A percentile compares a stretch with the other conserved stretches of the same genome.
phyloP scores from a whole-genome alignment of 1,140 invertebrate genomes.

The Cydia amplana region DNA sequence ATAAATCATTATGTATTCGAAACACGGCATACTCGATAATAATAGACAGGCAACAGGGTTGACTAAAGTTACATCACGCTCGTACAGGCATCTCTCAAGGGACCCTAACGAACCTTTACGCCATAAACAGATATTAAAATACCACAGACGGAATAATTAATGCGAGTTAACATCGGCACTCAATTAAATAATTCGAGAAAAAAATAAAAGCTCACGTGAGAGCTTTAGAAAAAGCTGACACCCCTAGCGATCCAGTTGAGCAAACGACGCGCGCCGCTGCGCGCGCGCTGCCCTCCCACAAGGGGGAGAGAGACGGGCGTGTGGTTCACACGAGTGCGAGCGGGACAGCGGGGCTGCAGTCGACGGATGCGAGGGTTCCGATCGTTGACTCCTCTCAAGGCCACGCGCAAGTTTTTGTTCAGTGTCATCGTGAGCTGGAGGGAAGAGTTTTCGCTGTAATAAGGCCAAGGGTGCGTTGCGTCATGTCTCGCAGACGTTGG shows the following conservation, averaged over 20 bases:
- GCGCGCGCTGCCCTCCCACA: conserved; percentile 57
- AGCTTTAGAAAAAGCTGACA: conserved; percentile 69
- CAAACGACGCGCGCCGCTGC: conserved; percentile 72
- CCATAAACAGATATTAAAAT: conserved; percentile 48
- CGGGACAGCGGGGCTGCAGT: conserved; percentile 56
- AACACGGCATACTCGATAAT: conserved; percentile 50
- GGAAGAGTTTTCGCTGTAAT: conserved; percentile 23
- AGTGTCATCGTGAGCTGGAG: conserved; percentile 50
- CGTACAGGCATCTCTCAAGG: conserved; percentile 12
- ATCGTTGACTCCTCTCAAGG: conserved; percentile 75
- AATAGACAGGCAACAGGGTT: conserved; percentile 42
- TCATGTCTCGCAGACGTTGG: conserved; percentile 16
- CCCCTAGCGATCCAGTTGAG: conserved; percentile 70
- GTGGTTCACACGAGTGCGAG: conserved; percentile 43
- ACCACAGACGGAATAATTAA: conserved; percentile 44
- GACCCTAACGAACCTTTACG: conserved; percentile 28
- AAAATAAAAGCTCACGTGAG: conserved; percentile 60
- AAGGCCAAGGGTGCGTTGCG: conserved; percentile 29
- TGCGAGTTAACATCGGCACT: conserved; percentile 46
- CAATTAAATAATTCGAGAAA: conserved; percentile 59
- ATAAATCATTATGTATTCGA: conserved; percentile 67
- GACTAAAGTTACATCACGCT: conserved; percentile 37
- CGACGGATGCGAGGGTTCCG: conserved; percentile 72
- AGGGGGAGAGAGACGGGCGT: conserved; percentile 52
- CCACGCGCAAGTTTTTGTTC: conserved; percentile 68